phyloP scores from a whole-genome alignment of 2,888 invertebrate species.

The Cyaniris semiargus region DNA sequence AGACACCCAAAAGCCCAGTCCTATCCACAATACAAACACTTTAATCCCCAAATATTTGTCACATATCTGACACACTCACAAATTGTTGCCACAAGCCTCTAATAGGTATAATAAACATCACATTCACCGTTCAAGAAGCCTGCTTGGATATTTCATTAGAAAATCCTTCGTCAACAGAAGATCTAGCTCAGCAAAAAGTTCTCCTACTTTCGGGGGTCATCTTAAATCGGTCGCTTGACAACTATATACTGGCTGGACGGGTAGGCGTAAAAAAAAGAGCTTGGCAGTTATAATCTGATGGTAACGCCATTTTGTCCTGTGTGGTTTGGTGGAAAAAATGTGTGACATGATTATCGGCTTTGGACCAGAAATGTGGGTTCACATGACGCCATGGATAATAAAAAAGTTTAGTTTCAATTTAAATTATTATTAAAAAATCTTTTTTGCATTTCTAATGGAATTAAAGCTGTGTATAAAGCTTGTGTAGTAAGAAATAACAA shows the following conservation, averaged over 20 bases:
- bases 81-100: constrained; percentile 77
- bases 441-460: no score
- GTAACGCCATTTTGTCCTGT: constrained; percentile 80
- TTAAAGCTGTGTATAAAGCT: background rate
- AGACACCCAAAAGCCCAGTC: constrained; percentile 8
- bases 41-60: constrained; percentile 65
- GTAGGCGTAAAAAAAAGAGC: constrained; percentile 76
- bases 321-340: constrained; percentile 76
- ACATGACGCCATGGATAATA: constrained; percentile 46
- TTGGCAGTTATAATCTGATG: constrained; percentile 78
- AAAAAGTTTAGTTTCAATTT: background rate
- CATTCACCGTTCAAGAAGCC: constrained; percentile 78
- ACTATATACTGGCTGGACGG: constrained; percentile 66
- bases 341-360: constrained; percentile 78
- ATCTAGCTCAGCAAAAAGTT: constrained; percentile 31
- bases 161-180: constrained; percentile 48
- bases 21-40: background rate
- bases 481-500: no score
- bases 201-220: constrained; percentile 45
- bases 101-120: constrained; percentile 77
- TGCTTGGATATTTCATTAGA: constrained; percentile 75
- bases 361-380: constrained; percentile 56
- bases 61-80: constrained; percentile 68
- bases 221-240: constrained; percentile 51
- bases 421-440: no score